Evolutionary conservation across 2,888 invertebrate species (phyloP), one percentile per base, ranked within the genome.

Genomic region (Noctua fimbriata): DNA sequence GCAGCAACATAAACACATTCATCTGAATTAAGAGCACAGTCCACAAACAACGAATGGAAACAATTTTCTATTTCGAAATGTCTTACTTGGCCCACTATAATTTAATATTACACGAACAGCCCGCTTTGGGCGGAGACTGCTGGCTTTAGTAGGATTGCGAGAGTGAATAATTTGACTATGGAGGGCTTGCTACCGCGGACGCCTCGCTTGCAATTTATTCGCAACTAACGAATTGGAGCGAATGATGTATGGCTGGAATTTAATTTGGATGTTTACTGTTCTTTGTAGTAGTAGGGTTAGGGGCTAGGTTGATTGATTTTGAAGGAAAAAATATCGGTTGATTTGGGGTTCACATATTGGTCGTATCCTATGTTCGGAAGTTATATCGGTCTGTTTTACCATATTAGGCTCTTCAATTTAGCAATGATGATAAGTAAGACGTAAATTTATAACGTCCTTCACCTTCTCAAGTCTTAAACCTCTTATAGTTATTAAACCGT

Each of bases 101-200:
- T 96, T 96, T 96, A 96, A 96, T 96, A 96, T 96, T 96, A 96
- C 95, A 95, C 94, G 94, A 95, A 90, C 93, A 87, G 90, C 88
- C 87, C 89, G 90, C 89, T 90, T 86, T 90, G 89, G 88, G 91
- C 91, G 89, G 92, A 91, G 94, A 92, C 92, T 92, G 93, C 92
- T 92, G 93, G 96, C 95, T 94, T 94, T 95, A 93, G 93, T 93
- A 89, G 95, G 95, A 94, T 96, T 95, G 95, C 93, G 93, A 93
- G 93, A 95, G 95, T 95, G 96, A 96, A 95, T 96, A 96, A 96
- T 96, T 96, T 95, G 94, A 95, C 94, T 96, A 94, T 94, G 95
- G 95, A 95, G 94, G 94, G 93, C 94, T 90, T 71, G 90, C 83
- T 88, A 88, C 85, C 91, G 87, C 92, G 91, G 91, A 92, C 92